Conservation (phyloP, 53 echinoderm and acorn worm genomes). For the Mesocentrotus franciscanus region DNA sequence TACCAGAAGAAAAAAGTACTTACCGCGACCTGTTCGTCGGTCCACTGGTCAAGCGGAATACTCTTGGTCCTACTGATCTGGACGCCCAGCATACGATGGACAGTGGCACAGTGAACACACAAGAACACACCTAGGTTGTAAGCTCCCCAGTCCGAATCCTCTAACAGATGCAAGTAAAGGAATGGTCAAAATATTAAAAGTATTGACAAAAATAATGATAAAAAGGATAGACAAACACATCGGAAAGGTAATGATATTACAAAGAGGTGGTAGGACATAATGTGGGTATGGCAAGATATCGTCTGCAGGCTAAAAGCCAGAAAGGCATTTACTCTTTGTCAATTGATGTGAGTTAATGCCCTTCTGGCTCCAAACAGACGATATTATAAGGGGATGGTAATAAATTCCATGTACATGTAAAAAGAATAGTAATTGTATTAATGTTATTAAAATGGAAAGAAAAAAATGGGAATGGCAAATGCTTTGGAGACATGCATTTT, state of each 20-base stretch:
- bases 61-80: conserved; percentile 96
- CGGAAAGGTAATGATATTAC: too few relatives aligned
- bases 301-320: too few relatives aligned
- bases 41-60: conserved; percentile 92
- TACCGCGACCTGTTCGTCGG: conserved; percentile 93
- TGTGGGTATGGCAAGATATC: too few relatives aligned
- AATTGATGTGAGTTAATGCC: too few relatives aligned
- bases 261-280: too few relatives aligned
- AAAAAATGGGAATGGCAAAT: neutral
- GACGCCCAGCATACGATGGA: conserved; percentile 96
- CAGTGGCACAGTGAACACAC: conserved; percentile 90
- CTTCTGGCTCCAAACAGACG: too few relatives aligned
- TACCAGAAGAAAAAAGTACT: neutral
- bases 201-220: neutral
- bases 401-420: too few relatives aligned
- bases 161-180: conserved; percentile 53
- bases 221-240: too few relatives aligned
- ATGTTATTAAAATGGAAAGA: neutral
- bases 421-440: neutral
- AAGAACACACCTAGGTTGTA: conserved; percentile 94
- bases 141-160: conserved; percentile 90
- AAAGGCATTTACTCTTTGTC: too few relatives aligned
- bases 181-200: neutral
- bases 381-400: too few relatives aligned
- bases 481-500: neutral